Evolutionary conservation across 2,797 vertebrate genomes (phyloP), one percentile per base, ranked within the genome.

Genomic region (Protosalanx chinensis): DNA sequence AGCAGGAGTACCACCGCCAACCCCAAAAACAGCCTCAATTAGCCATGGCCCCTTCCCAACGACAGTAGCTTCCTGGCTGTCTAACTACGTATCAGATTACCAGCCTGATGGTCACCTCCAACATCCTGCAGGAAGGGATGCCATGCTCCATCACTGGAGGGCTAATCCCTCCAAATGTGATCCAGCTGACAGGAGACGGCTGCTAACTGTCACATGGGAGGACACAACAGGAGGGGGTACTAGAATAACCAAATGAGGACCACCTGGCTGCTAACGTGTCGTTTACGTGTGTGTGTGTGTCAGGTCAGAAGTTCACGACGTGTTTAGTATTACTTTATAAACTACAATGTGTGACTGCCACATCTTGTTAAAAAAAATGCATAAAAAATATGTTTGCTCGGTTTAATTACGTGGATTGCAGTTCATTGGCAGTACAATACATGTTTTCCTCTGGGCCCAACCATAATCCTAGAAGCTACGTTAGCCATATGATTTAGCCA

Each of bases 71-170:
- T 33, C 70, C 20, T 64, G 72, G 71, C 68, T 59, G 58, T 67
- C 67, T 72, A 78, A 87, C 85, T 75, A 82, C 74, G 70, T 73
- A 61, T 66, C 30, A 3, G 49, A 76, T 70, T 73, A 84, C 37
- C 73, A 76, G 72, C 68, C 37, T 33, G 23, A 2, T 20, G 72
- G 72, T 78, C 49, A 72, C 75, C 68, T 73, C 12, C 73, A 67
- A 32, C 41, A 49, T 67, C 13, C 27, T 67, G 23, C 23, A 51
- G 68, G 66, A 81, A 71, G 70, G 74, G 64, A 57, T n/a, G 66
- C 56, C 66, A 69, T 70, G 61, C 65, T 70, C 20, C 72, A 27
- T 64, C 49, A 67, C 6, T 27, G 33, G 6, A 62, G 30, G 60
- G 70, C n/a, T 30, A 51, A 71, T 74, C 18, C 64, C 62, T n/a